Base-by-base conservation (phyloP, 2,113 vertebrate genomes). In the Fulmarus glacialis region DNA sequence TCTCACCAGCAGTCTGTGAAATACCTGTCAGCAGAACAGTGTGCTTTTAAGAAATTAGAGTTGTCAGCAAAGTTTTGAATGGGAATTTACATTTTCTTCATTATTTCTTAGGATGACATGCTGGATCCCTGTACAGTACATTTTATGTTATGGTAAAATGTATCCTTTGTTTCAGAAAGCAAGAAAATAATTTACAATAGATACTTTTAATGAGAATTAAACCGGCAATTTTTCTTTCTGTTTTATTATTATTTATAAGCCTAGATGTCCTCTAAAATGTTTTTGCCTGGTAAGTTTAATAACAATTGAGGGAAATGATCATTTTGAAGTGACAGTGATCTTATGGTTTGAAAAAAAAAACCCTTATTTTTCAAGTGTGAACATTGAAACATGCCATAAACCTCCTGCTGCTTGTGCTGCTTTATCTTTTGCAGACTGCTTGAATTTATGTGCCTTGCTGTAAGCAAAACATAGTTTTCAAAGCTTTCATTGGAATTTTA, bases 171-270 rank as follows among this genome's bases (percentile, higher is more conserved):
- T 81, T 68, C 3, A 3, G 30, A 71, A 71, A 87, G 42, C 59
- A 82, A 88, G 23, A 59, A 72, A 90, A 45, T 29, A 16, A 23
- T 63, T 70, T 59, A 13, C 8, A 71, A 26, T 18, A 59, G 30
- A 9, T 58, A 32, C 32, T 89, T 95, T 73, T 74, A 59, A 63
- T 55, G 29, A 59, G 16, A 78, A 24, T 56, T 62, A 55, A 53
- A 26, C 1, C 0, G 1, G 0, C 40, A 6, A 1, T 9, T 45
- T 71, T 82, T 62, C 4, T 52, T 72, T 42, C 17, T 40, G 21
- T 45, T 62, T 85, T 52, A 20, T 68, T 52, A 30, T 80, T 60
- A 26, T 55, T 59, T 90, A 11, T 52, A 90, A 95, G 30, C 15
- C 24, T 82, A 16, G 7, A 18, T 87, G 7, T 62, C 12, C 23